Evolutionary conservation across 1,140 invertebrate species (phyloP), one percentile per base, ranked within the genome.

Genomic region (Pachypeltis micranthus): DNA sequence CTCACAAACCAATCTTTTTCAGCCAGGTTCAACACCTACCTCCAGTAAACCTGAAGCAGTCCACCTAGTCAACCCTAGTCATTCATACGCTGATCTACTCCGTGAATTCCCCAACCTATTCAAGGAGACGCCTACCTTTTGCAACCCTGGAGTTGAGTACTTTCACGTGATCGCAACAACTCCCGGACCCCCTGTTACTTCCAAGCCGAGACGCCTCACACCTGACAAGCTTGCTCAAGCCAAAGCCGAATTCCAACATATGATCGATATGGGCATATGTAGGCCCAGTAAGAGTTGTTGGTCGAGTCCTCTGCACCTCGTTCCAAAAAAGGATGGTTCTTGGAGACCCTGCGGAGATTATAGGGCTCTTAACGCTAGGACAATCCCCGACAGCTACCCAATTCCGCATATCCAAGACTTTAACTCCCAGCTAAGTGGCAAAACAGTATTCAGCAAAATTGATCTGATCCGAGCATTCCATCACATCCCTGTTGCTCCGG

Each of bases 261-360:
- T 74, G 70, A 26, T 77, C 28, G 7, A 64, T 29, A 24, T 63
- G 26, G 71, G 71, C 59, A 68, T 70, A 31, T 64, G 67, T 19
- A 63, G 72, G 44, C 63, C 66, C 25, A 73, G 70, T 4, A 69
- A 71, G 23, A 72, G 69, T 56, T 61, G 65, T 21, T 81, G 77
- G 77, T 68, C 75, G 0, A 70, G 70, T 10, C 74, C 76, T 2
- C 61, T 78, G 14, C 73, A 77, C 57, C 63, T 79, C 39, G 74
- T 75, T 0, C 77, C 79, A 62, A 79, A 80, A 63, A 70, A 71
- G 25, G 67, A 72, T 61, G 76, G 73, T 1, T 62, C 67, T 0
- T 74, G 70, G 66, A 63, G 78, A 27, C 72, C 74, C 3, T 77
- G 74, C 66, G 74, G 77, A 0, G 78, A 81, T 61, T 82, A 78